These are phyloP conservation scores for Saccostrea cuccullata DNA, from an alignment of 1,140 invertebrate genomes.

Conservation along the genomic window DNA sequence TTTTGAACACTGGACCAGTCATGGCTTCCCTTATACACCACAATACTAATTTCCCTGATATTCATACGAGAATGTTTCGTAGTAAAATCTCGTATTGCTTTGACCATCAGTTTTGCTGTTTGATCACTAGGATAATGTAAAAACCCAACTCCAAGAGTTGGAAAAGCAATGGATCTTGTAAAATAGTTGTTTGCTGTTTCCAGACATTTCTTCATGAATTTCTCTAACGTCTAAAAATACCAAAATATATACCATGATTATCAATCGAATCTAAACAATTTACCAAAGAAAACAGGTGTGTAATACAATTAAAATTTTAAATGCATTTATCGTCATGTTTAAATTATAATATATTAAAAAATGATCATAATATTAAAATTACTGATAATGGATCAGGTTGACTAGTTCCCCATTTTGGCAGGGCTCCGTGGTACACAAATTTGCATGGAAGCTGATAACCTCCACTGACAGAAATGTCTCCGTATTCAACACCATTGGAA, in stretches of 20 bases:
- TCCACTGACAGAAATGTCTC: slow-evolving; percentile 42
- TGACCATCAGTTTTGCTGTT: not conserved
- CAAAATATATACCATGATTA: not conserved
- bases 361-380: not conserved
- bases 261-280: not conserved
- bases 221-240: not conserved
- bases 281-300: not conserved
- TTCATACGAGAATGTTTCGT: not conserved
- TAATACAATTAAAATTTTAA: too few relatives aligned
- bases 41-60: not conserved
- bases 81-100: not conserved
- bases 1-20: not conserved
- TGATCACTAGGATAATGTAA: not conserved
- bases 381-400: not conserved
- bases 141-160: slow-evolving; percentile 10
- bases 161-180: not conserved
- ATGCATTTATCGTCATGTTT: too few relatives aligned
- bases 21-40: not conserved
- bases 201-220: not conserved
- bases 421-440: slow-evolving; percentile 49
- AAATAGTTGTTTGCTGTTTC: not conserved
- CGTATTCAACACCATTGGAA: slow-evolving; percentile 44
- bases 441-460: slow-evolving; percentile 22
- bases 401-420: slow-evolving; percentile 38
- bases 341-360: not conserved